Evolutionary conservation across 1,140 invertebrate species (phyloP), one percentile per base, ranked within the genome.

Genomic region (Ganaspis sp.): DNA sequence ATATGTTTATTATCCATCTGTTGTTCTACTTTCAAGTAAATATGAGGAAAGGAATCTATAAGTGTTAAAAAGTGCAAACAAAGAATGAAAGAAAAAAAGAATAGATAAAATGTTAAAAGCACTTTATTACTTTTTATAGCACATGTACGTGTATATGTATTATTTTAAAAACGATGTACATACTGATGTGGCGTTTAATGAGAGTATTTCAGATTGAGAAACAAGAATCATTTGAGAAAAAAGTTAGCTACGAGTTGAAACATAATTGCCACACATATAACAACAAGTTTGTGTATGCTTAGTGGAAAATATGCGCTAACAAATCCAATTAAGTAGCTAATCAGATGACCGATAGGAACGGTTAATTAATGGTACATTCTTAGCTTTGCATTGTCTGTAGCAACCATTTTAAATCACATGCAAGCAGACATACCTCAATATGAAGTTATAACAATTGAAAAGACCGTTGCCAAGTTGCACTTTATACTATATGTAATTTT

Each of bases 281-380:
- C 19, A 40, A 29, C n/a, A 73, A 40, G 71, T 76, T 74, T 70
- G 72, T 70, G 71, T 77, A 73, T 78, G 74, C 78, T 71, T 53
- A 73, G 72, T 80, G 83, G 82, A 82, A 75, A 83, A 74, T 78
- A 75, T 80, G 71, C 69, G 71, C 80, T 81, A 70, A 69, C 81
- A 85, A 87, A 88, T 86, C 83, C 83, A 89, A 89, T 88, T 88
- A 88, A 88, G 88, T 83, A 80, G 81, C 81, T 83, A 81, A 87
- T 85, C 84, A 80, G 87, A 86, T 88, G 81, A 76, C 80, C 80
- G 85, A 86, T 88, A 87, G 77, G 69, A 69, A 72, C 71, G 82
- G 81, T 87, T 88, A 88, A 89, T 88, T 88, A 88, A 87, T 84
- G 80, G 81, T 81, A 49, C 84, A 87, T 88, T 88, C 87, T 89